phyloP scores from a whole-genome alignment of 2,888 invertebrate genomes.

The Oxystoma pomonae region DNA sequence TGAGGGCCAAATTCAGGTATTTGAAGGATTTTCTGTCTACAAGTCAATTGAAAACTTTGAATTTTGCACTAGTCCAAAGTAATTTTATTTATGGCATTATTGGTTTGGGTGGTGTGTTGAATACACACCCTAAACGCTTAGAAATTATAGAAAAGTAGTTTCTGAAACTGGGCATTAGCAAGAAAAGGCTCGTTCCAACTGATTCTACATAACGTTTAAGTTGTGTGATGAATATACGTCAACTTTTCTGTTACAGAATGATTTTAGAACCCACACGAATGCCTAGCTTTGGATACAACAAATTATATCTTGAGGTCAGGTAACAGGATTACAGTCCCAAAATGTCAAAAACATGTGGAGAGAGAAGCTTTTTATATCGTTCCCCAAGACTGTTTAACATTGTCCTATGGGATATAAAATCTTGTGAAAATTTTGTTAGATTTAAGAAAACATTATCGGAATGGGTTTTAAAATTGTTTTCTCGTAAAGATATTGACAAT shows the following conservation, averaged over 20 bases:
- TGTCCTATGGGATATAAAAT: neutral
- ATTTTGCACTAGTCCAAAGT: neutral
- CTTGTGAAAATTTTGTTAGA: neutral
- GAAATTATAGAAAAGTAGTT: neutral
- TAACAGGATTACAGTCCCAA: neutral
- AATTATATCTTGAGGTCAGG: neutral
- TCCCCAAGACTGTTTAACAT: neutral
- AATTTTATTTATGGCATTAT: neutral
- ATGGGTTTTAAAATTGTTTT: neutral
- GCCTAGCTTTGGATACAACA: neutral
- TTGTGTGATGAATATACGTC: neutral
- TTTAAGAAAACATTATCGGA: neutral
- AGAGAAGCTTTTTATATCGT: neutral
- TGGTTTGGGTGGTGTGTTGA: neutral
- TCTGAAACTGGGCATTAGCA: neutral
- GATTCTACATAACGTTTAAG: too few species aligned
- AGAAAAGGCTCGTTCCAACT: too few species aligned
- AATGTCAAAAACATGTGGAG: conserved; percentile 1
- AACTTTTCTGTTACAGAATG: conserved; percentile 1
- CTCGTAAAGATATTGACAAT: neutral
- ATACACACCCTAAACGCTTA: neutral
- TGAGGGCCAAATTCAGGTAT: neutral
- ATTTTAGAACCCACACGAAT: neutral
- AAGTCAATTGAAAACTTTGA: neutral
- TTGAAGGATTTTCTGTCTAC: neutral